Percentiles rank a stretch among this genome's conserved stretches.
Conservation (phyloP, 2,113 vertebrate species). For the Lynx canadensis region DNA sequence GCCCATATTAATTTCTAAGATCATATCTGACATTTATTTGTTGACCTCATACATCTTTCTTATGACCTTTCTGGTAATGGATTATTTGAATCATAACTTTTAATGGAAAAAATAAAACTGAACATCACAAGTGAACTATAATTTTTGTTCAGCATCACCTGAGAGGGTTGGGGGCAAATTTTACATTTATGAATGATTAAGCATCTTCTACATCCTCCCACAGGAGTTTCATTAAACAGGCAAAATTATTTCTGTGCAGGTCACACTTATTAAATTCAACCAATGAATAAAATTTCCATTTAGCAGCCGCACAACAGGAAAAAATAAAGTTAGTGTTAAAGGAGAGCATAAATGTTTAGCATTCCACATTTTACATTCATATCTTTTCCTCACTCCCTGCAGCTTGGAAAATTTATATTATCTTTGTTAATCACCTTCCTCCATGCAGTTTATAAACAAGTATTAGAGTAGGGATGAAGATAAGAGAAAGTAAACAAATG, state of each 20-base stretch:
- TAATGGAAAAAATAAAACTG: constrained; percentile 50
- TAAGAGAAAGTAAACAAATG: constrained; percentile 81
- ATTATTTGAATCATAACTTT: constrained; percentile 58
- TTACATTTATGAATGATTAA: constrained; percentile 78
- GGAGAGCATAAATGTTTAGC: constrained; percentile 69
- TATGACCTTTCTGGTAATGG: neutral
- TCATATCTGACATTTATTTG: constrained; percentile 29
- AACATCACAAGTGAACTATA: neutral
- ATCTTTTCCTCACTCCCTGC: constrained; percentile 44
- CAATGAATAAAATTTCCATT: constrained; percentile 79
- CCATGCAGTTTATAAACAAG: constrained; percentile 76
- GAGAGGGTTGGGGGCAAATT: constrained; percentile 56
- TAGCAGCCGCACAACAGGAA: constrained; percentile 62
- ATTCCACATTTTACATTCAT: constrained; percentile 66
- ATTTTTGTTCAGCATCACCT: constrained; percentile 21
- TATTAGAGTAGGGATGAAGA: constrained; percentile 67
- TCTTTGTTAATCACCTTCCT: constrained; percentile 78
- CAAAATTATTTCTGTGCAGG: constrained; percentile 78
- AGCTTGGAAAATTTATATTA: constrained; percentile 79
- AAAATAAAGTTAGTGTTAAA: constrained; percentile 77
- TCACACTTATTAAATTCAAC: constrained; percentile 79
- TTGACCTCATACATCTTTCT: neutral
- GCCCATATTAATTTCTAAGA: neutral
- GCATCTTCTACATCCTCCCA: constrained; percentile 60
- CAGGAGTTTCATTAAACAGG: constrained; percentile 73